Base-by-base conservation (phyloP, 2,113 vertebrate genomes). In the Fukomys damarensis region DNA sequence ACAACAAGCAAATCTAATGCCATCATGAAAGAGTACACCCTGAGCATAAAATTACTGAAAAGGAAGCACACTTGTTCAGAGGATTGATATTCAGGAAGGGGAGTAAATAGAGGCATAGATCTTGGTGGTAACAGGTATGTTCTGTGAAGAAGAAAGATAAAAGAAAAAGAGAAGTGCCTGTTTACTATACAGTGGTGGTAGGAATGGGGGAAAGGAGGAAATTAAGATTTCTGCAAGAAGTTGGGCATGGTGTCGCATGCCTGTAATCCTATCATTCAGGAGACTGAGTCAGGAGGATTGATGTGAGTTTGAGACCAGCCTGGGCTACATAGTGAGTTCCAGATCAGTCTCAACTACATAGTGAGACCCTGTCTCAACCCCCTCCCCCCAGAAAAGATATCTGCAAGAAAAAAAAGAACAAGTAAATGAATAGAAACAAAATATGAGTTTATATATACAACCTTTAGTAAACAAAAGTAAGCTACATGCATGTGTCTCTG, bases 401-500 rank as follows among this genome's bases (percentile, higher is more conserved):
- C 49, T 66, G 1, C 1, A 46, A 30, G 26, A 72, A n/a, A 72
- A 88, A 91, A 79, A 83, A 49, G 5, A 32, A 20, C 11, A 24
- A 74, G 68, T 24, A 61, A 17, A 35, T 6, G 1, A 46, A 65
- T 1, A 26, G 54, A 46, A 58, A 19, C 9, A 65, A 58, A 81
- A 83, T 35, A 52, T 2, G 20, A 80, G 46, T 58, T 94, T 41
- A n/a, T 10, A 43, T 22, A 76, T 32, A 4, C 10, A 38, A 41
- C 20, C 22, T 91, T 30, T 17, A 91, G 56, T 56, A 13, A 84
- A 7, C 46, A 35, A 94, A 91, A 88, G n/a, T 72, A 54, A 86
- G 19, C 26, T 84, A 16, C 30, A 28, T 22, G 26, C 24, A 13
- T 38, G 54, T 13, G 24, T 30, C 2, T 58, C 9, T 5, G 22